Conservation (phyloP, 2,797 vertebrate species). For the Aselliscus stoliczkanus region DNA sequence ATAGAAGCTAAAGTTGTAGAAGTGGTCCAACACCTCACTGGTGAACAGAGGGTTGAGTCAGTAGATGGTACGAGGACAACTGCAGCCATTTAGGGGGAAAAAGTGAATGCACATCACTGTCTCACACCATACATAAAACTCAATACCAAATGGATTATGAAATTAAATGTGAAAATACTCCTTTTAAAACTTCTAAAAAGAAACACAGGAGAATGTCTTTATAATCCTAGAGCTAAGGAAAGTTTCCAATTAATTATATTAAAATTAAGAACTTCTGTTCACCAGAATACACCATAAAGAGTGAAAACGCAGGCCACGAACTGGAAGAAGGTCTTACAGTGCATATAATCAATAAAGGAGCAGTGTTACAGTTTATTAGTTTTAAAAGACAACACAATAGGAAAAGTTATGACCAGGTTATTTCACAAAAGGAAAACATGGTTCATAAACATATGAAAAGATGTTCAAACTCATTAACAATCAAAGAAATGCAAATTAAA, state of each 20-base stretch:
- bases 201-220: neutral
- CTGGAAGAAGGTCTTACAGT: constrained; percentile 20
- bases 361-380: neutral
- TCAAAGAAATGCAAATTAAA: constrained; percentile 44
- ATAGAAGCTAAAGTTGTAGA: neutral
- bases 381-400: constrained; percentile 28
- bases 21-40: neutral
- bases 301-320: neutral
- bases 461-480: constrained; percentile 3
- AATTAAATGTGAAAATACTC: neutral
- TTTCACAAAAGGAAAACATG: constrained; percentile 6
- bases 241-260: constrained; percentile 14
- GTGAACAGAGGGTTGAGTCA: neutral
- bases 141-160: neutral
- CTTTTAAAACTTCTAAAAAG: constrained; percentile 21
- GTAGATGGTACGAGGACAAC: neutral
- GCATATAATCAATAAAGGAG: neutral
- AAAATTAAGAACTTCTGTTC: constrained; percentile 34
- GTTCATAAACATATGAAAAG: neutral
- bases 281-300: neutral
- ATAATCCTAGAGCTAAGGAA: neutral
- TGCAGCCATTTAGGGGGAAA: neutral
- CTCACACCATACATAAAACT: neutral
- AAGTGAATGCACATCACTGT: neutral
- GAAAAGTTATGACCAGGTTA: neutral